Percentiles rank a stretch among this genome's conserved stretches.
These are phyloP conservation scores for Dioctria rufipes DNA, from an alignment of 2,888 invertebrate species.

Conservation along the genomic window DNA sequence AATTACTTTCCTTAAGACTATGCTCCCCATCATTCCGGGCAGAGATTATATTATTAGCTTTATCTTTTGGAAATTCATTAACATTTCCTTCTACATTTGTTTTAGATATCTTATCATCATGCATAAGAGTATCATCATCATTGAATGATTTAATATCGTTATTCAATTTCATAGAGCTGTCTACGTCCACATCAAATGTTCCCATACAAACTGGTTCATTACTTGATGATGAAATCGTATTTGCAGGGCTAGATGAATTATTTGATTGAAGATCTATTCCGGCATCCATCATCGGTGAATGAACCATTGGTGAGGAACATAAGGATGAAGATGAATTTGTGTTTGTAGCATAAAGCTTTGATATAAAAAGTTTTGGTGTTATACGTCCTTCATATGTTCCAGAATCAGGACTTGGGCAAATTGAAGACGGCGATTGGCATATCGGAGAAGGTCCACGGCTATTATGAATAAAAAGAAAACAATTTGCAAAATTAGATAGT, in stretches of 20 bases:
- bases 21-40: not conserved
- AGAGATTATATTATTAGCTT: not conserved
- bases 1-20: constrained; percentile 24
- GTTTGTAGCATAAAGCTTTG: constrained; percentile 67
- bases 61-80: constrained; percentile 3
- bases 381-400: constrained; percentile 70
- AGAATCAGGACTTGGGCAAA: constrained; percentile 71
- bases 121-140: constrained; percentile 39
- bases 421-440: constrained; percentile 71
- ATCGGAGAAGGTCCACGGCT: constrained; percentile 70
- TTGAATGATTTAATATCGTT: constrained; percentile 36
- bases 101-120: constrained; percentile 20
- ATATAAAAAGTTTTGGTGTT: constrained; percentile 70
- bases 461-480: not conserved
- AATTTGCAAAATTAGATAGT: not conserved
- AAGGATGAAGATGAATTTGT: constrained; percentile 66
- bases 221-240: constrained; percentile 27
- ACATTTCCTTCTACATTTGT: not conserved
- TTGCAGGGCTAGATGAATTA: constrained; percentile 51
- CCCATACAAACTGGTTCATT: constrained; percentile 24
- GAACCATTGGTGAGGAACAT: constrained; percentile 66
- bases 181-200: constrained; percentile 30
- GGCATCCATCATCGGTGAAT: constrained; percentile 60
- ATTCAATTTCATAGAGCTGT: constrained; percentile 17
- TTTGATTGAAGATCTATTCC: constrained; percentile 61